These are phyloP conservation scores for Centrocercus urophasianus DNA, from an alignment of 2,113 vertebrate genomes.

Conservation along the genomic window DNA sequence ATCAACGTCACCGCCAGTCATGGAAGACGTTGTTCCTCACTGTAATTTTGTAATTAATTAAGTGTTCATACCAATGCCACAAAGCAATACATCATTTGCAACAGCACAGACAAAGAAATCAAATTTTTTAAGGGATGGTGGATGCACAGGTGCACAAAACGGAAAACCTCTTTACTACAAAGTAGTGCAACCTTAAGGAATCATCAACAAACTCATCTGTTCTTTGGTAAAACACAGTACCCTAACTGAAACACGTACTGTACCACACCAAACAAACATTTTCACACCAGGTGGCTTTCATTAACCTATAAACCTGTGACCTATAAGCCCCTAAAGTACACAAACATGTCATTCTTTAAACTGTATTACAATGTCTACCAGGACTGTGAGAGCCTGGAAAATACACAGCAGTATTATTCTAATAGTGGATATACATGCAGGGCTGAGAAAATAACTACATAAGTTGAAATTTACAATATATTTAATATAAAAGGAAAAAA, in stretches of 20 bases:
- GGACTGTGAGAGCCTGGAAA: neutral
- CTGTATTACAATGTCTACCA: neutral
- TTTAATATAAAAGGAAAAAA: neutral
- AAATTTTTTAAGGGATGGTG: neutral
- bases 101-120: neutral
- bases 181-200: neutral
- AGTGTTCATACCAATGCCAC: neutral
- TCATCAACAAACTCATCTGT: neutral
- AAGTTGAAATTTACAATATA: neutral
- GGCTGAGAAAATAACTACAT: neutral
- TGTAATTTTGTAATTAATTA: neutral
- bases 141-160: neutral
- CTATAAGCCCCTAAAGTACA: neutral
- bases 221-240: neutral
- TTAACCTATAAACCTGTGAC: neutral
- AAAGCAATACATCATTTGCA: neutral
- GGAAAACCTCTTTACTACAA: neutral
- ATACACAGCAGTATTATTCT: neutral
- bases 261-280: neutral
- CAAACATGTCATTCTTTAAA: neutral
- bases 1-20: accelerated
- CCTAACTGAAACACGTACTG: neutral
- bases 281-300: neutral
- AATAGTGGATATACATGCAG: neutral
- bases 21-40: neutral